These are phyloP conservation scores for Deroplatys truncata DNA, from an alignment of 2,888 invertebrate genomes.

Conservation along the genomic window DNA sequence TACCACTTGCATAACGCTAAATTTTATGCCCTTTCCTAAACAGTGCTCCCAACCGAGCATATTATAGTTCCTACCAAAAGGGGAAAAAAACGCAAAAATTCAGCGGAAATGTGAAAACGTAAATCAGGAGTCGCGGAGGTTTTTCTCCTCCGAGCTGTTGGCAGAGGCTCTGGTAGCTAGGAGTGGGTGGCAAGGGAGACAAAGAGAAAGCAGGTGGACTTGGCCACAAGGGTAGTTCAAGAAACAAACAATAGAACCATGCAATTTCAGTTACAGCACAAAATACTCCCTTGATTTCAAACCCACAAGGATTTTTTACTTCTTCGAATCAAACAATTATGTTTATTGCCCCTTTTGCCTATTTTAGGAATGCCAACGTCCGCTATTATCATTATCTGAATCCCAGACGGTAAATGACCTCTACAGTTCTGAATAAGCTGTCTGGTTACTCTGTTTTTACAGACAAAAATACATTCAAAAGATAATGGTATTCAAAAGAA, in stretches of 20 bases:
- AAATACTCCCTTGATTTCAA: too few species aligned
- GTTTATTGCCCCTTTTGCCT: too few species aligned
- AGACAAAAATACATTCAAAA: too few species aligned
- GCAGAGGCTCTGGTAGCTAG: background rate
- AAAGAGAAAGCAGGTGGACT: background rate
- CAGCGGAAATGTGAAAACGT: constrained; percentile 25
- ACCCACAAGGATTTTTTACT: too few species aligned
- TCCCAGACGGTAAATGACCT: too few species aligned
- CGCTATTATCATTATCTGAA: too few species aligned
- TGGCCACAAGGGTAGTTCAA: background rate
- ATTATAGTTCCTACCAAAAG: constrained; percentile 21
- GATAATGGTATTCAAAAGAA: too few species aligned
- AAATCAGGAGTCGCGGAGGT: constrained; percentile 16
- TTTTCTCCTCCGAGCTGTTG: constrained; percentile 10
- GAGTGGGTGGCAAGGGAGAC: background rate
- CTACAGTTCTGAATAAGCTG: too few species aligned
- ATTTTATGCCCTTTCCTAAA: constrained; percentile 29
- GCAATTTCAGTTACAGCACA: background rate
- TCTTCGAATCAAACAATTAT: too few species aligned
- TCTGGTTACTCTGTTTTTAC: too few species aligned
- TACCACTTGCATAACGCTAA: constrained; percentile 29
- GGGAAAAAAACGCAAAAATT: background rate
- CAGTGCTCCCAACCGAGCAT: constrained; percentile 25
- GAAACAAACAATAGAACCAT: background rate
- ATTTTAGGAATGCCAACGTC: too few species aligned